A percentile compares a stretch with the other conserved stretches of the same genome.
These are phyloP conservation scores for Cataglyphis rosenhaueri DNA, from an alignment of 2,888 invertebrate species.

Conservation along the genomic window DNA sequence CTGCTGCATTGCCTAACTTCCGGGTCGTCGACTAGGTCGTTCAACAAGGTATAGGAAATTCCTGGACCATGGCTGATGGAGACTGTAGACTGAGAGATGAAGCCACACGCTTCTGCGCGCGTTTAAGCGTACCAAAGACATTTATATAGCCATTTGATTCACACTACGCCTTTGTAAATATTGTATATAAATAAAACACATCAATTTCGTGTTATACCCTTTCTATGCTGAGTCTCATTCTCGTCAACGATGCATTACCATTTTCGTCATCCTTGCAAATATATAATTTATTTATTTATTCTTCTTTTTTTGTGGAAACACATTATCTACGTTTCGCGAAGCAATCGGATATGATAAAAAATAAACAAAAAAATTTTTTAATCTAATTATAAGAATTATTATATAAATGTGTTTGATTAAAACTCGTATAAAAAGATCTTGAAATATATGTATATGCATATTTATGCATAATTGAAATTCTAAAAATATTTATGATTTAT, in stretches of 20 bases:
- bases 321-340: not conserved
- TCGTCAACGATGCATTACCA: not conserved
- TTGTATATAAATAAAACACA: constrained; percentile 84
- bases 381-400: not conserved
- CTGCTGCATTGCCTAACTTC: constrained; percentile 40
- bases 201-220: constrained; percentile 76
- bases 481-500: not conserved
- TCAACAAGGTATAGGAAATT: constrained; percentile 53
- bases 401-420: not conserved
- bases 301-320: not conserved
- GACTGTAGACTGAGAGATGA: constrained; percentile 38
- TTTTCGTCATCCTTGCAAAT: not conserved
- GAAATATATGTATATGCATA: not conserved
- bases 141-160: constrained; percentile 79
- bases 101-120: constrained; percentile 67
- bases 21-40: constrained; percentile 41
- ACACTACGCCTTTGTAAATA: constrained; percentile 82
- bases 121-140: constrained; percentile 78
- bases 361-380: not conserved
- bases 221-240: constrained; percentile 12
- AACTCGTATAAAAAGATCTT: not conserved
- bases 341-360: not conserved
- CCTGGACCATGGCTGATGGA: constrained; percentile 46
- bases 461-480: not conserved
- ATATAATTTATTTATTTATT: not conserved